These are phyloP conservation scores for Mus spicilegus DNA, from an alignment of 2,113 vertebrate genomes.

Conservation along the genomic window DNA sequence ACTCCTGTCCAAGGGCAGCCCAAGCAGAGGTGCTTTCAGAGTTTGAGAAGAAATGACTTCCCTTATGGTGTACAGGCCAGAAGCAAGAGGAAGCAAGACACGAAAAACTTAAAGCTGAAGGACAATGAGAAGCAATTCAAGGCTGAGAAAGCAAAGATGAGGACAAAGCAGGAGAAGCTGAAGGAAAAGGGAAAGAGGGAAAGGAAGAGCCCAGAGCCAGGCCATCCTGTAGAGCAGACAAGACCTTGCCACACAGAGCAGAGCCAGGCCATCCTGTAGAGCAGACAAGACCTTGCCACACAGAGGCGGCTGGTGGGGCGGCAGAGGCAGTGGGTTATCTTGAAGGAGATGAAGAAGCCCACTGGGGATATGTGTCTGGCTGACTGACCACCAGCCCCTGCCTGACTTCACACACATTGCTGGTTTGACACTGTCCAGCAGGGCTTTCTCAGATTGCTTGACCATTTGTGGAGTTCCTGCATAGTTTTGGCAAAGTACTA, in stretches of 20 bases:
- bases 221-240: slow-evolving; percentile 87
- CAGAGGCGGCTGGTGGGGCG: slow-evolving; percentile 93
- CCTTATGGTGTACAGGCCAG: slow-evolving; percentile 88
- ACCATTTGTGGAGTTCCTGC: slow-evolving; percentile 95
- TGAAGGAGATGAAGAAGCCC: slow-evolving; percentile 97
- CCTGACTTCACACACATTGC: slow-evolving; percentile 93
- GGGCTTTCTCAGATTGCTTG: slow-evolving; percentile 94
- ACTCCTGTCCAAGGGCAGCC: slow-evolving; percentile 68
- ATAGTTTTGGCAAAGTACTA: slow-evolving; percentile 94
- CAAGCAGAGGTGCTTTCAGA: slow-evolving; percentile 72
- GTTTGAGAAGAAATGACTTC: slow-evolving; percentile 75
- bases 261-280: slow-evolving; percentile 84
- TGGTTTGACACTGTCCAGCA: slow-evolving; percentile 92
- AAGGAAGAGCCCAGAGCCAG: slow-evolving; percentile 88
- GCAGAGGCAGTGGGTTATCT: slow-evolving; percentile 93
- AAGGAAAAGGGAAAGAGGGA: slow-evolving; percentile 88
- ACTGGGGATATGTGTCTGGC: slow-evolving; percentile 97
- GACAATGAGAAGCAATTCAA: slow-evolving; percentile 91
- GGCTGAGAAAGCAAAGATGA: slow-evolving; percentile 81
- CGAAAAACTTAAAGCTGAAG: slow-evolving; percentile 90
- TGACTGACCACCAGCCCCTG: slow-evolving; percentile 94
- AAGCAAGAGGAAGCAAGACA: slow-evolving; percentile 93
- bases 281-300: slow-evolving; percentile 88
- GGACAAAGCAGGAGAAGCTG: slow-evolving; percentile 80
- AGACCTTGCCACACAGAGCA: slow-evolving; percentile 90